A percentile compares a stretch with the other conserved stretches of the same genome.
These are phyloP conservation scores for Buphagus erythrorhynchus DNA, from an alignment of 2,797 vertebrate genomes.

Conservation along the genomic window DNA sequence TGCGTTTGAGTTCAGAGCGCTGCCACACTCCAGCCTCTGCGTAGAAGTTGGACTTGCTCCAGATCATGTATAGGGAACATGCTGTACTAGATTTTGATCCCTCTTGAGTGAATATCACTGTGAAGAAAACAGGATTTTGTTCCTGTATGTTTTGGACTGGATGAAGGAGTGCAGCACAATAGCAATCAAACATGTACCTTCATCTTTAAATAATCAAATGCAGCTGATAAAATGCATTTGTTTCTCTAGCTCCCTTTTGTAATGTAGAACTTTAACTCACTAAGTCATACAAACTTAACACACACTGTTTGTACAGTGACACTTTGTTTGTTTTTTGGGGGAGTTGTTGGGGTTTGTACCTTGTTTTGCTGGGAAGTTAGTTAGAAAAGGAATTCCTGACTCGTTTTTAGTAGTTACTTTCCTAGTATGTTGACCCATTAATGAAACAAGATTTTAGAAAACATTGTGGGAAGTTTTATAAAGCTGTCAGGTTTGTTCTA, in stretches of 20 bases:
- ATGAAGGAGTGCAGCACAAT: neutral
- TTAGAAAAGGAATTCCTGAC: neutral
- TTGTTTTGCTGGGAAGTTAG: neutral
- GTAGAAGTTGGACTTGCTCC: neutral
- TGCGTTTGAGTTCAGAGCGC: neutral
- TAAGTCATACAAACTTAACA: neutral
- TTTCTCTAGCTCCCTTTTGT: neutral
- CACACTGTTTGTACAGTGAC: neutral
- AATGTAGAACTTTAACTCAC: neutral
- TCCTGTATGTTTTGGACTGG: neutral
- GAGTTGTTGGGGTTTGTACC: neutral
- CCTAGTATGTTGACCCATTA: neutral
- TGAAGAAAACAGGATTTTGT: neutral
- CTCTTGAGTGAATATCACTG: neutral
- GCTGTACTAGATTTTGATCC: neutral
- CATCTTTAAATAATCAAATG: neutral
- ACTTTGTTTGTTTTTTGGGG: neutral
- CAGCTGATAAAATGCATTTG: neutral
- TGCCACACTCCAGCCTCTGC: rapidly evolving
- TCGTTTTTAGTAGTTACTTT: neutral
- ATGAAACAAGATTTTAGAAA: neutral
- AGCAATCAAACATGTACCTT: neutral
- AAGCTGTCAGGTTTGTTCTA: neutral
- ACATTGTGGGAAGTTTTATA: neutral
- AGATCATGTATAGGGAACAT: neutral